These are phyloP conservation scores for Sphaerophoria rueppellii DNA, from an alignment of 2,888 invertebrate species.

Conservation along the genomic window DNA sequence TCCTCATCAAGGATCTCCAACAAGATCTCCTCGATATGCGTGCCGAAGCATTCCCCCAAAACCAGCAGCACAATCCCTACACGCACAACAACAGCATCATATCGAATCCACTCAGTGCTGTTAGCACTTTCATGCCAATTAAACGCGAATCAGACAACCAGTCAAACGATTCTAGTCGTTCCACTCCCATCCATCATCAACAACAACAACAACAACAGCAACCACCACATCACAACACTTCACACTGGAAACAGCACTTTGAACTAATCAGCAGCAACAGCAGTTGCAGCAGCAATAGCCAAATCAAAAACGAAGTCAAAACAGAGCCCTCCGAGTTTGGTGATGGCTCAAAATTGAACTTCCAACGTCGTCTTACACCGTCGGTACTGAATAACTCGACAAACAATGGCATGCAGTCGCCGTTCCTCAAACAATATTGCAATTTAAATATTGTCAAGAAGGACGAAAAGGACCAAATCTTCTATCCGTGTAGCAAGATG, in stretches of 20 bases:
- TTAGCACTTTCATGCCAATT: slow-evolving; percentile 70
- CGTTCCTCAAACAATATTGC: slow-evolving; percentile 57
- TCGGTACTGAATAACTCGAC: slow-evolving; percentile 28
- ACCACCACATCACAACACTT: slow-evolving; percentile 46
- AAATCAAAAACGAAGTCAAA: slow-evolving; percentile 78
- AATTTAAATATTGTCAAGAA: slow-evolving; percentile 62
- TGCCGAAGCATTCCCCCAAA: slow-evolving; percentile 81
- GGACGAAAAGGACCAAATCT: slow-evolving; percentile 64
- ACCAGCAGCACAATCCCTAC: slow-evolving; percentile 56
- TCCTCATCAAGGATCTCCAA: slow-evolving; percentile 89
- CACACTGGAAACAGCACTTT: slow-evolving; percentile 59
- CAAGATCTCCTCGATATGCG: slow-evolving; percentile 85
- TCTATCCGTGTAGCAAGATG: slow-evolving; percentile 68
- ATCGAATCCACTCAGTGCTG: slow-evolving; percentile 59
- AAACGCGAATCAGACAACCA: slow-evolving; percentile 74
- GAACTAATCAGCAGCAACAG: slow-evolving; percentile 60
- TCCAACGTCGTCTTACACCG: slow-evolving; percentile 55
- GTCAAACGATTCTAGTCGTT: slow-evolving; percentile 67
- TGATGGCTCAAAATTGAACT: slow-evolving; percentile 50
- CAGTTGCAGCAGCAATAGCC: slow-evolving; percentile 51
- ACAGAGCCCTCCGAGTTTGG: slow-evolving; percentile 76
- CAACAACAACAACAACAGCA: slow-evolving; percentile 46
- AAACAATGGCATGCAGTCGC: slow-evolving; percentile 48
- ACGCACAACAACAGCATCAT: slow-evolving; percentile 63
- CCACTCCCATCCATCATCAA: slow-evolving; percentile 60